Evolutionary conservation across 1,140 invertebrate genomes (phyloP), one percentile per base, ranked within the genome.

Genomic region (Scylla paramamosain): DNA sequence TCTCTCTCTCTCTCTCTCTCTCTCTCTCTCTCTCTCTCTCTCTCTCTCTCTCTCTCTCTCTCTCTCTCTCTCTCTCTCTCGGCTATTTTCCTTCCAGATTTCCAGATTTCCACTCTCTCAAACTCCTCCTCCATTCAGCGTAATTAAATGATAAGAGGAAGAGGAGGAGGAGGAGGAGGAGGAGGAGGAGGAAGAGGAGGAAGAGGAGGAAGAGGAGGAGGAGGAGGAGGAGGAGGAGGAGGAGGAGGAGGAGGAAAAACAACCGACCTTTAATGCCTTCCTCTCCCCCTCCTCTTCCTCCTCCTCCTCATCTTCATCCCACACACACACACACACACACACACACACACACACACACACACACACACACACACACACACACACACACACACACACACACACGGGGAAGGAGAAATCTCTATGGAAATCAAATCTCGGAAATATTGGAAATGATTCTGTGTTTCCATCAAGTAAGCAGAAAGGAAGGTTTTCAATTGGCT

Each of bases 361-460:
- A 87, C n/a, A 16, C n/a, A 16, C n/a, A 31, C 84, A 28, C 84
- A 31, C n/a, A 16, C n/a, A 31, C 20, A 31, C 84, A 31, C n/a
- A 32, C 84, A 52, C 39, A 29, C 29, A 52, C 29, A 91, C 46
- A 48, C 89, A 52, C 16, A 59, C 52, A 59, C 52, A 59, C 52
- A 59, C 52, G 16, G 52, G 39, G 39, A 39, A 39, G 39, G 84
- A 82, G 89, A 94, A 94, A 94, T 94, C 93, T 94, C 59, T 91
- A 94, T 94, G 88, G 93, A 94, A 94, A 94, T 94, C 93, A 94
- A 94, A 94, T 94, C 82, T 67, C 59, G 91, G 67, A 94, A 94
- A 90, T 95, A 95, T 95, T 95, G 94, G 94, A 95, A 95, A 95
- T 95, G 94, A 95, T 91, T 95, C 89, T 91, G 14, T 28, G 94